A percentile compares a stretch with the other conserved stretches of the same genome.
These are phyloP conservation scores for Sebastes elongatus DNA, from an alignment of 2,797 vertebrate genomes.

Conservation along the genomic window DNA sequence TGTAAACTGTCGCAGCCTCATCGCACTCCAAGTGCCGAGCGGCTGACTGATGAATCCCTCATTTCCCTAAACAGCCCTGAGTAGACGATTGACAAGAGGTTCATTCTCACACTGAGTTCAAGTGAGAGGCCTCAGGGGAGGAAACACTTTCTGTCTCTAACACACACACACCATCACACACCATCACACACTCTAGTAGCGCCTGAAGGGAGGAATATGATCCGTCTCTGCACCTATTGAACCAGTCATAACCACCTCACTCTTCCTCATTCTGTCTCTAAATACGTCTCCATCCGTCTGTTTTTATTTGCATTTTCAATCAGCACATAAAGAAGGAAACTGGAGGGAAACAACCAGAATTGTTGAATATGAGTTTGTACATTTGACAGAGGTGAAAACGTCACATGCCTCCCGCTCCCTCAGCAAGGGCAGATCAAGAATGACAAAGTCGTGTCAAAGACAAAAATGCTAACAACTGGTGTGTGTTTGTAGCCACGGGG, in stretches of 20 bases:
- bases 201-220: conserved; percentile 60
- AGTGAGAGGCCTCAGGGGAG: conserved; percentile 73
- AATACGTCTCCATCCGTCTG: neutral
- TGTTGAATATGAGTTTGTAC: neutral
- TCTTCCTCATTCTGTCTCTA: conserved; percentile 1
- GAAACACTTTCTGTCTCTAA: conserved; percentile 68
- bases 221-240: conserved; percentile 30
- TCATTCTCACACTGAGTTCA: conserved; percentile 75
- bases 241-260: conserved; percentile 9
- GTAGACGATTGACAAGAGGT: conserved; percentile 75
- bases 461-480: neutral
- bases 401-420: neutral
- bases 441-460: neutral
- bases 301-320: neutral
- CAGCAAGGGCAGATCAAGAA: neutral
- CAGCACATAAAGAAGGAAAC: neutral
- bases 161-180: conserved; percentile 27
- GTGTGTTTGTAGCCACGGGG: neutral
- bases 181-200: conserved; percentile 26
- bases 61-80: conserved; percentile 74
- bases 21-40: conserved; percentile 17
- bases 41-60: conserved; percentile 68
- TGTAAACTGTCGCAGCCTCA: conserved; percentile 50
- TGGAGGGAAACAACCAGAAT: neutral
- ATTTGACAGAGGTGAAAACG: neutral